These are phyloP conservation scores for Patella caerulea DNA, from an alignment of 2,888 invertebrate genomes.

Conservation along the genomic window DNA sequence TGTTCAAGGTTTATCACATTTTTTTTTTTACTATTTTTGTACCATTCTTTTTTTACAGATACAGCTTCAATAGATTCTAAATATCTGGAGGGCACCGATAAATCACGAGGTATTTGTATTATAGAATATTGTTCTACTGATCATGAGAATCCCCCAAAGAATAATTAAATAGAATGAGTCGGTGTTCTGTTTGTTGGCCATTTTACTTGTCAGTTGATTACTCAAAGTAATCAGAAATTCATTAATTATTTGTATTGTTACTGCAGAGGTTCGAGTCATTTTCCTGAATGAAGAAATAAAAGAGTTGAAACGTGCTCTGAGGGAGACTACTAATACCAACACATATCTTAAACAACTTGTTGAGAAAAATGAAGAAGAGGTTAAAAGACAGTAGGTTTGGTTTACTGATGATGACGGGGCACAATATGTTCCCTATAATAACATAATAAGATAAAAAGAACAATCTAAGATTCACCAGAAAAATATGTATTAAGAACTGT, in stretches of 20 bases:
- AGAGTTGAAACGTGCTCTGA: slow-evolving; percentile 63
- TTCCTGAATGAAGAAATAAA: slow-evolving; percentile 68
- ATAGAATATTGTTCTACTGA: too few relatives aligned
- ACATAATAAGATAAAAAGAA: neutral
- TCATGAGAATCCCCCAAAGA: too few relatives aligned
- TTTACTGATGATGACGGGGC: neutral
- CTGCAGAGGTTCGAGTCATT: slow-evolving; percentile 58
- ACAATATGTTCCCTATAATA: too few relatives aligned
- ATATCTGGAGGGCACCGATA: slow-evolving; percentile 28
- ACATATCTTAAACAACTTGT: slow-evolving; percentile 63
- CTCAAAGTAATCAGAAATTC: too few relatives aligned
- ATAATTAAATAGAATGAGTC: too few relatives aligned
- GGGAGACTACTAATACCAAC: slow-evolving; percentile 64
- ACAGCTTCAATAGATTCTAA: slow-evolving; percentile 30
- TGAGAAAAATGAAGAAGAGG: slow-evolving; percentile 61
- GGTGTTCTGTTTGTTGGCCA: too few relatives aligned
- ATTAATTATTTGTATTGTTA: neutral
- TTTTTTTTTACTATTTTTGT: neutral
- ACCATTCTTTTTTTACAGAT: slow-evolving; percentile 26
- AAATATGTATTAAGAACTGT: too few relatives aligned
- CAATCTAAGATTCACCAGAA: neutral
- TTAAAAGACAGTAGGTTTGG: slow-evolving; percentile 59
- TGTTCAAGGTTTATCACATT: too few relatives aligned
- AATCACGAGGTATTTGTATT: slow-evolving; percentile 25
- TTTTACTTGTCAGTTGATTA: too few relatives aligned